Conservation (phyloP, 2,797 vertebrate genomes). For the Xenopus petersii region DNA sequence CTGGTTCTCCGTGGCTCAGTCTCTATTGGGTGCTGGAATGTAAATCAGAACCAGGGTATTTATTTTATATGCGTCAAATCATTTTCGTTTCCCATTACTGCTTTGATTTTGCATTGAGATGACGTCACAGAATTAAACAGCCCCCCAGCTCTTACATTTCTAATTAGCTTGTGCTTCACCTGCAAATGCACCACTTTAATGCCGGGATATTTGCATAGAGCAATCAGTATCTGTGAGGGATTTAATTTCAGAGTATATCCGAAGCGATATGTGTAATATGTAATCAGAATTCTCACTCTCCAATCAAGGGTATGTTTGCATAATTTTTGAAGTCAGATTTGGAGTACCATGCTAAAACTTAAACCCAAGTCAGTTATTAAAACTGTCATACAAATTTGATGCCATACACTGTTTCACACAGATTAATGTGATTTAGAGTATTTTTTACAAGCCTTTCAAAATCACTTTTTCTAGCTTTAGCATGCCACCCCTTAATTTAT, state of each 20-base stretch:
- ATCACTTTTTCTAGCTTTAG: too few species aligned
- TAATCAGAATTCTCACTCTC: constrained; percentile 1
- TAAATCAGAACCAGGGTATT: background rate
- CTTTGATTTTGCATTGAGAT: background rate
- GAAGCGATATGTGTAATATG: constrained; percentile 23
- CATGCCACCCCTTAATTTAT: too few species aligned
- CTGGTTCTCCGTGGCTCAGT: background rate
- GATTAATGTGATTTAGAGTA: too few species aligned
- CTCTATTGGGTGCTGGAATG: background rate
- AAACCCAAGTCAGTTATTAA: background rate
- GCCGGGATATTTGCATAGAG: constrained; percentile 2
- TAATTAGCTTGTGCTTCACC: background rate
- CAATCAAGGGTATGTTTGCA: constrained; percentile 21
- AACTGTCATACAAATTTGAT: too few species aligned
- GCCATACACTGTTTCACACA: too few species aligned
- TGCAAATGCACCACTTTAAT: background rate
- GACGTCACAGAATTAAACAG: background rate
- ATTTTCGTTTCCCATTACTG: constrained; percentile 8
- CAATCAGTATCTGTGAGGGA: constrained; percentile 19
- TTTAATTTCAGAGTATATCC: constrained; percentile 16
- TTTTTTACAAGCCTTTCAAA: too few species aligned
- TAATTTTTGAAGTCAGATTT: constrained; percentile 13
- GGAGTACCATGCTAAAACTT: background rate
- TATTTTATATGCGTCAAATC: background rate
- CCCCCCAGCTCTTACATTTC: background rate